Conservation (phyloP, 2,888 invertebrate species). For the Brachylomia viminalis region DNA sequence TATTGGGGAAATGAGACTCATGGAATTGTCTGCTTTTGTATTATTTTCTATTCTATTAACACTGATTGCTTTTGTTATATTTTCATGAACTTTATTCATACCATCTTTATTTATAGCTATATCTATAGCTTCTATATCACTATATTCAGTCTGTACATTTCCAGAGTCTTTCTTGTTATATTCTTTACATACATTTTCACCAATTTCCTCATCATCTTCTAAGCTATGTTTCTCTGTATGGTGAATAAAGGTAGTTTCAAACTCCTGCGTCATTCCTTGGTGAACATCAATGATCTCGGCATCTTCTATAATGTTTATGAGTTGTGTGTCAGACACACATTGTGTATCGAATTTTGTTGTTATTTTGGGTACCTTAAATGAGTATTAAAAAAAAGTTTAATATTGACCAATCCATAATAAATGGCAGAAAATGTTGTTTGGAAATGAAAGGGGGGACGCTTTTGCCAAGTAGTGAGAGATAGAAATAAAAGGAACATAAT, state of each 20-base stretch:
- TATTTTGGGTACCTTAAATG: conserved; percentile 70
- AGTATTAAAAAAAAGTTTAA: not conserved
- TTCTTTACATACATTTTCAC: not conserved
- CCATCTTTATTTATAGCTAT: not conserved
- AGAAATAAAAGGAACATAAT: not conserved
- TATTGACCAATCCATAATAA: not conserved
- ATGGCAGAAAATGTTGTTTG: not conserved
- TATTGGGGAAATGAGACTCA: conserved; percentile 47
- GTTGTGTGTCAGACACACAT: conserved; percentile 82
- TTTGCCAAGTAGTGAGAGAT: not conserved
- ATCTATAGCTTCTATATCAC: not conserved
- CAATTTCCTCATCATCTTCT: not conserved
- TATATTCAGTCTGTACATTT: not conserved
- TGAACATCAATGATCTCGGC: conserved; percentile 76
- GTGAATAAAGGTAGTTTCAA: conserved; percentile 71
- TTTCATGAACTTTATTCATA: conserved; percentile 19
- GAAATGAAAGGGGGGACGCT: not conserved
- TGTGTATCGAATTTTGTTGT: conserved; percentile 82
- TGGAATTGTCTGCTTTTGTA: conserved; percentile 16
- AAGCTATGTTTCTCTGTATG: conserved; percentile 29
- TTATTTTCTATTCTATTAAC: conserved; percentile 13
- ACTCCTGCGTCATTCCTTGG: conserved; percentile 79
- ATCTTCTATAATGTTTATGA: conserved; percentile 80
- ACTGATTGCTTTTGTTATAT: not conserved
- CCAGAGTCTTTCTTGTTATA: not conserved